A percentile compares a stretch with the other conserved stretches of the same genome.
Evolutionary conservation across 2,797 vertebrate genomes (phyloP).

Genomic region (Acanthopagrus latus): DNA sequence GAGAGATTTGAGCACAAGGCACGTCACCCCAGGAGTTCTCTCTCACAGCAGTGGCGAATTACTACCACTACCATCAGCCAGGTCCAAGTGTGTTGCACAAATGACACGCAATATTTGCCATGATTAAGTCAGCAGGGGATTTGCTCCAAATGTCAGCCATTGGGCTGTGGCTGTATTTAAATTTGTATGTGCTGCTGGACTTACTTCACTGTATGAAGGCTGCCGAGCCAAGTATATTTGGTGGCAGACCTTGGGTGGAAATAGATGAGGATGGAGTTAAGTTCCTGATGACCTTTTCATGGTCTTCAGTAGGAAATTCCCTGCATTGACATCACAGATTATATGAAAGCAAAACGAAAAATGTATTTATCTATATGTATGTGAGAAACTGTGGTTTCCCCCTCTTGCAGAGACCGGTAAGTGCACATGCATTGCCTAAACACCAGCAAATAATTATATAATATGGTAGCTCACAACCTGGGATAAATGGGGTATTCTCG

Average conservation of each 20-base stretch:
- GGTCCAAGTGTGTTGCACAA: conserved; percentile 84
- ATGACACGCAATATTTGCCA: conserved; percentile 87
- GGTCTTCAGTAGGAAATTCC: background rate
- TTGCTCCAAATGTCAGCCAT: conserved; percentile 87
- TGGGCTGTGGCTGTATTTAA: conserved; percentile 60
- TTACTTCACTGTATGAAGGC: conserved; percentile 41
- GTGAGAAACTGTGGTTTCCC: too few relatives aligned
- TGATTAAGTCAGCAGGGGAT: conserved; percentile 88
- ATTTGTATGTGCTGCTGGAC: conserved; percentile 52
- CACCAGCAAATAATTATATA: background rate
- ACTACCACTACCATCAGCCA: conserved; percentile 86
- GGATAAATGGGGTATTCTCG: background rate
- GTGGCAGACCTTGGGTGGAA: background rate
- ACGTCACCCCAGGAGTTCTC: conserved; percentile 76
- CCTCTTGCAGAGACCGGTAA: too few relatives aligned
- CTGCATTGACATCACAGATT: background rate
- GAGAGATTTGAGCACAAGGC: conserved; percentile 69
- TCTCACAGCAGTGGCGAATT: conserved; percentile 87
- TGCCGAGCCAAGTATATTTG: conserved; percentile 21
- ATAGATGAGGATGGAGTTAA: background rate
- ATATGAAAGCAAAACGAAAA: background rate
- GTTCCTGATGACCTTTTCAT: background rate
- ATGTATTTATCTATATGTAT: background rate
- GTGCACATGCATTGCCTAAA: too few relatives aligned
- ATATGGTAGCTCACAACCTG: too few relatives aligned